phyloP scores from a whole-genome alignment of 2,113 vertebrate genomes.

The Speoplatyrhinus poulsoni region DNA sequence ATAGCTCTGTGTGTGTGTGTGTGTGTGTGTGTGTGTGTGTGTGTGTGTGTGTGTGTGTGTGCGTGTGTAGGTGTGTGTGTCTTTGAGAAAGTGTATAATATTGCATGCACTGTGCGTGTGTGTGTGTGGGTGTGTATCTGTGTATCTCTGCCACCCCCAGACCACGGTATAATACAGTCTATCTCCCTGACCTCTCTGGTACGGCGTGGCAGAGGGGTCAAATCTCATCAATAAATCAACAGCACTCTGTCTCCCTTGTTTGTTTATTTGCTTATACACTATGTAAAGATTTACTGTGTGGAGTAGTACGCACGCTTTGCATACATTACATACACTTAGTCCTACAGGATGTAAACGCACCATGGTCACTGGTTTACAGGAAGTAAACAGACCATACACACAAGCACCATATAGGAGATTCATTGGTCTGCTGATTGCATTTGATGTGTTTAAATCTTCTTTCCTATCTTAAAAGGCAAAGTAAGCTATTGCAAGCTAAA shows the following conservation, averaged over 20 bases:
- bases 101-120: background rate
- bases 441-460: too few species aligned
- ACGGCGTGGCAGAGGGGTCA: conserved; percentile 26
- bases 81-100: background rate
- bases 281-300: conserved; percentile 24
- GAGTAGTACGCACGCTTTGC: conserved; percentile 1
- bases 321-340: background rate
- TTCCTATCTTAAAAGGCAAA: too few species aligned
- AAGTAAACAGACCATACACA: too few species aligned
- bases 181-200: conserved; percentile 57
- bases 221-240: conserved; percentile 40
- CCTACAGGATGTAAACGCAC: background rate
- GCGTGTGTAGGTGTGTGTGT: background rate
- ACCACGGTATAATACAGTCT: conserved; percentile 42
- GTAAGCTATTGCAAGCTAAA: too few species aligned
- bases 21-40: background rate
- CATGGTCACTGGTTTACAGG: too few species aligned
- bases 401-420: too few species aligned
- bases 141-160: conserved; percentile 5
- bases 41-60: background rate
- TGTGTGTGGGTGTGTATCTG: background rate
- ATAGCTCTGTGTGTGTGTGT: background rate
- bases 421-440: too few species aligned
- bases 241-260: conserved; percentile 3
- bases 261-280: conserved; percentile 1